Evolutionary conservation across 2,888 invertebrate species (phyloP).

Genomic region (Alloscopus bannaensis): DNA sequence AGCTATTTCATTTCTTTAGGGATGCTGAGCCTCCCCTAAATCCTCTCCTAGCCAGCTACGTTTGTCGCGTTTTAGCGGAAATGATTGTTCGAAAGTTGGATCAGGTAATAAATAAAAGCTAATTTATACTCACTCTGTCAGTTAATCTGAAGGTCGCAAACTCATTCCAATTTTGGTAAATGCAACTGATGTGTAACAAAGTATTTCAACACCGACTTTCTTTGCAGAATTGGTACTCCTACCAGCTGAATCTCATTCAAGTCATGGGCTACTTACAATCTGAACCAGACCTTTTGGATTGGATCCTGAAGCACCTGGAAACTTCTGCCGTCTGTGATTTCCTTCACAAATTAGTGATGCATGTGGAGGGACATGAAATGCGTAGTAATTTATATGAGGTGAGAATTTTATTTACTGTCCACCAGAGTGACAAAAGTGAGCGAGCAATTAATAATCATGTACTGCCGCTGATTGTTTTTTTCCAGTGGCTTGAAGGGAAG

Average conservation of each 20-base stretch:
- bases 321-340: slow-evolving; percentile 97
- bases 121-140: not conserved
- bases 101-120: slow-evolving; percentile 84
- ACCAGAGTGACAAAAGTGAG: too few relatives aligned
- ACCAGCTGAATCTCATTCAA: slow-evolving; percentile 93
- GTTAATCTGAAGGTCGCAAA: slow-evolving; percentile 3
- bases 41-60: slow-evolving; percentile 95
- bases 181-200: too few relatives aligned
- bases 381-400: slow-evolving; percentile 84
- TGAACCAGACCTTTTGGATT: slow-evolving; percentile 89
- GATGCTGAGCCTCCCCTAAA: slow-evolving; percentile 91
- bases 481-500: slow-evolving; percentile 90
- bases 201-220: not conserved
- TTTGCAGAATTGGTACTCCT: slow-evolving; percentile 90
- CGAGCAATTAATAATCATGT: too few relatives aligned
- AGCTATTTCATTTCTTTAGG: slow-evolving; percentile 89
- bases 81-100: slow-evolving; percentile 91
- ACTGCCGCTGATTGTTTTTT: slow-evolving; percentile 39
- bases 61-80: slow-evolving; percentile 95
- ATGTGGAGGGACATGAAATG: slow-evolving; percentile 86
- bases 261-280: slow-evolving; percentile 92
- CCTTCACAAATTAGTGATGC: slow-evolving; percentile 88
- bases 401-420: not conserved
- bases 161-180: too few relatives aligned
- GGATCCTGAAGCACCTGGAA: slow-evolving; percentile 91